phyloP scores from a whole-genome alignment of 2,113 vertebrate genomes.

The Solea senegalensis region DNA sequence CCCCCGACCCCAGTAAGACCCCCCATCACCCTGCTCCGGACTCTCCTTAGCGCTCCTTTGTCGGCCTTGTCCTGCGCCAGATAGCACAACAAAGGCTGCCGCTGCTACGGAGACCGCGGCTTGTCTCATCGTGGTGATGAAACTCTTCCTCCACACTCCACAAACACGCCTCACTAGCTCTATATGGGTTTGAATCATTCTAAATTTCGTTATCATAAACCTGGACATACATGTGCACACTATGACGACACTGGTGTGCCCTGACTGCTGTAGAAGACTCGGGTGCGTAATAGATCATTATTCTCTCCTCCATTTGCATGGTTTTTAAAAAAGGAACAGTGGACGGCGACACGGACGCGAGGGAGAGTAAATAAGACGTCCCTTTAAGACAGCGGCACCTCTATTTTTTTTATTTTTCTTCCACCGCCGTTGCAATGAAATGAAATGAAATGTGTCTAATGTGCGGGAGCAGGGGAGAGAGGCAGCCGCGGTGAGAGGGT shows the following conservation, averaged over 20 bases:
- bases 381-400: constrained; percentile 76
- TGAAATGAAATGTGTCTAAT: constrained; percentile 82
- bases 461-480: constrained; percentile 67
- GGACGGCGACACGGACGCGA: constrained; percentile 31
- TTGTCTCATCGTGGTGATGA: constrained; percentile 49
- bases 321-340: constrained; percentile 19
- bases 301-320: constrained; percentile 40
- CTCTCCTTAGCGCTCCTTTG: constrained; percentile 87
- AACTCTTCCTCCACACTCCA: constrained; percentile 26
- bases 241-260: constrained; percentile 21
- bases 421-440: constrained; percentile 75
- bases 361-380: constrained; percentile 71
- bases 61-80: constrained; percentile 77
- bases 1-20: constrained; percentile 79
- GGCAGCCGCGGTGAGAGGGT: constrained; percentile 72
- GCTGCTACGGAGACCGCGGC: constrained; percentile 70
- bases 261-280: constrained; percentile 29
- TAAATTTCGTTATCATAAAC: not conserved
- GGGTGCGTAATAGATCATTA: constrained; percentile 47
- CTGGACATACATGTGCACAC: not conserved
- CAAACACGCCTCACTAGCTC: not conserved
- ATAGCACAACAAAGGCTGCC: constrained; percentile 76
- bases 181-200: too few species aligned
- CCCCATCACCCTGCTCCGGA: constrained; percentile 80
- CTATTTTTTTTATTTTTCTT: constrained; percentile 46